A percentile compares a stretch with the other conserved stretches of the same genome.
Conservation (phyloP, 1,140 invertebrate genomes). For the Whitmania pigra region DNA sequence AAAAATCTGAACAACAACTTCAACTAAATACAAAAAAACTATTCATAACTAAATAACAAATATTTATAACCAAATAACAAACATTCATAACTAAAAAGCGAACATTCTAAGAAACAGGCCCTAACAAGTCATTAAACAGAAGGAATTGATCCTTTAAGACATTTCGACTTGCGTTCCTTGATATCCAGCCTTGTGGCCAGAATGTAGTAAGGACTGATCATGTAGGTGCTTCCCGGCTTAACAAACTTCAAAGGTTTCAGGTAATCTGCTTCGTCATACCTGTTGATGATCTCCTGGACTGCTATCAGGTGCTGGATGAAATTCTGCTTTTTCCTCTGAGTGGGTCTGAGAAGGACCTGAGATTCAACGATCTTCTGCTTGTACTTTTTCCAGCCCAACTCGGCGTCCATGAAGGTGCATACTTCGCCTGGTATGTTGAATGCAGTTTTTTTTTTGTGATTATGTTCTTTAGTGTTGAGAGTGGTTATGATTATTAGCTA, state of each 20-base stretch:
- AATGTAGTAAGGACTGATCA: neutral
- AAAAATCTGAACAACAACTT: too few relatives aligned
- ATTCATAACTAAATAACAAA: too few relatives aligned
- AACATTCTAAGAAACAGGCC: too few relatives aligned
- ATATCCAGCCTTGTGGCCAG: slow-evolving; percentile 2
- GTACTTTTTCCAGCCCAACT: slow-evolving; percentile 3
- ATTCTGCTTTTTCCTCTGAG: neutral
- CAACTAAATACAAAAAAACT: too few relatives aligned
- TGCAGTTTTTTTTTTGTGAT: too few relatives aligned
- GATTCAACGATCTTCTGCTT: neutral
- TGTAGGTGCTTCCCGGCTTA: neutral
- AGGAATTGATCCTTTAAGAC: neutral
- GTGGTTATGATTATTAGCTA: too few relatives aligned
- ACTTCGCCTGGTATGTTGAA: neutral
- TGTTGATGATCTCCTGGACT: neutral
- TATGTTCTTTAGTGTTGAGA: too few relatives aligned
- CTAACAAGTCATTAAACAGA: too few relatives aligned
- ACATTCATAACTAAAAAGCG: too few relatives aligned
- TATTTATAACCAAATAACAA: too few relatives aligned
- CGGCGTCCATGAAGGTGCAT: neutral
- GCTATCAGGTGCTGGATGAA: neutral
- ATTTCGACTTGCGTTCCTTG: neutral
- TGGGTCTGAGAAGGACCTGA: neutral
- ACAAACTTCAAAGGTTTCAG: neutral
- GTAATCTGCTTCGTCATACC: neutral